Evolutionary conservation across 1,140 invertebrate genomes (phyloP), one percentile per base, ranked within the genome.

Genomic region (Zaprionus vittiger): DNA sequence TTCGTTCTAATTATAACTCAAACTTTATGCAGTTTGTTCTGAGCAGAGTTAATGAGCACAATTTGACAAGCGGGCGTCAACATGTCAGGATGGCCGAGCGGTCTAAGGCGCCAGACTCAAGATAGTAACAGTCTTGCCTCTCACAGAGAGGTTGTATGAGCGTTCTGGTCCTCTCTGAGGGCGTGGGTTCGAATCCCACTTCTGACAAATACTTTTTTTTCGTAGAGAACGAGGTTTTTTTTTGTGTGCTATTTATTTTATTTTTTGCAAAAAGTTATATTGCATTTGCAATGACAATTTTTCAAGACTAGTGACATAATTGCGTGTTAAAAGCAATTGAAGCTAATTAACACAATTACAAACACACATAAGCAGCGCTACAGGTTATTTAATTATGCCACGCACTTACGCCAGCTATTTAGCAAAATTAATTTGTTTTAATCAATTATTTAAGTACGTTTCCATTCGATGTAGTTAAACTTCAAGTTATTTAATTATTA

Each of bases 171-270:
- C 95, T 95, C 96, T 95, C 94, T 96, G 95, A 95, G 95, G 96
- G 96, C 96, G 96, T 96, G 96, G 96, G 96, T 96, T 96, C 96
- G 95, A 96, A 96, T 96, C 96, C 96, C 96, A 96, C 96, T 96
- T 95, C 96, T 96, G 96, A 96, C 96, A 96, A 93, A 94, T 64
- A 62, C 91, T 94, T 95, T 95, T 94, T 94, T 87, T 57, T 62
- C 7, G 6, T 31, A 74, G 94, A 9, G 9, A 17, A 11, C n/a
- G 9, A 47, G 0, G 95, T 95, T 94, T 94, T 89, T 59, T 59
- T 74, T 31, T 37, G 52, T 63, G 49, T 80, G n/a, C 57, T 47
- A 3, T 47, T n/a, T 24, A 44, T n/a, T 37, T 17, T 37, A 22
- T 11, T 22, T 37, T 60, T 60, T 54, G 52, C 56, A n/a, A 31